phyloP scores from a whole-genome alignment of 2,888 invertebrate species.

The Thumatha senex region DNA sequence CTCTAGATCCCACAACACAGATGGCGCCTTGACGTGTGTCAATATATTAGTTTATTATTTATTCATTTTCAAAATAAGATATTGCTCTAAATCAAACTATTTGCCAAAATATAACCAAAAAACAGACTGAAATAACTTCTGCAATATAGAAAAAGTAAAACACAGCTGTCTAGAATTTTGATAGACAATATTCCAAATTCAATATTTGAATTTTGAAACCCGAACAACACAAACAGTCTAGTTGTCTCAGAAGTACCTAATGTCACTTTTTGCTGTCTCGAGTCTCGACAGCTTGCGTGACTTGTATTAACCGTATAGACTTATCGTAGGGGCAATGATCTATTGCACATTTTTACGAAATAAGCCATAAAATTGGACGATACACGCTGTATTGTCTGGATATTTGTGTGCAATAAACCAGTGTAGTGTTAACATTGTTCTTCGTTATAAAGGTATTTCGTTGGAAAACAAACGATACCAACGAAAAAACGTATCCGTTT shows the following conservation, averaged over 20 bases:
- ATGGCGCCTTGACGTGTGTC: no score
- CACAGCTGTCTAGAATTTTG: no score
- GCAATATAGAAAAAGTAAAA: no score
- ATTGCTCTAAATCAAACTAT: no score
- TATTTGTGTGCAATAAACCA: constrained; percentile 18
- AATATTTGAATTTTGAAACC: constrained; percentile 20
- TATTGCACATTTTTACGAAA: constrained; percentile 72
- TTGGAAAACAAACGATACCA: neutral
- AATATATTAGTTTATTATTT: no score
- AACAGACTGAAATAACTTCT: no score
- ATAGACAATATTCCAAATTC: neutral
- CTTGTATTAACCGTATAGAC: constrained; percentile 31
- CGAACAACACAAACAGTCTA: constrained; percentile 25
- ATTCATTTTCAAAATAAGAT: no score
- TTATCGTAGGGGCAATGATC: constrained; percentile 64
- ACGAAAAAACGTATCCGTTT: neutral
- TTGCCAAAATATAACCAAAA: neutral
- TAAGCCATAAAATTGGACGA: constrained; percentile 72
- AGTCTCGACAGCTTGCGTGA: constrained; percentile 49
- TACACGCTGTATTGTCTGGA: constrained; percentile 51
- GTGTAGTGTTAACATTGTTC: constrained; percentile 14
- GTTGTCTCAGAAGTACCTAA: constrained; percentile 31
- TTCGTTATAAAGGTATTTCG: constrained; percentile 5
- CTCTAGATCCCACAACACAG: no score
- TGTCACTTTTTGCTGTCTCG: constrained; percentile 28